Evolutionary conservation across 2,888 invertebrate species (phyloP), one percentile per base, ranked within the genome.

Genomic region (Caenorhabditis afra): DNA sequence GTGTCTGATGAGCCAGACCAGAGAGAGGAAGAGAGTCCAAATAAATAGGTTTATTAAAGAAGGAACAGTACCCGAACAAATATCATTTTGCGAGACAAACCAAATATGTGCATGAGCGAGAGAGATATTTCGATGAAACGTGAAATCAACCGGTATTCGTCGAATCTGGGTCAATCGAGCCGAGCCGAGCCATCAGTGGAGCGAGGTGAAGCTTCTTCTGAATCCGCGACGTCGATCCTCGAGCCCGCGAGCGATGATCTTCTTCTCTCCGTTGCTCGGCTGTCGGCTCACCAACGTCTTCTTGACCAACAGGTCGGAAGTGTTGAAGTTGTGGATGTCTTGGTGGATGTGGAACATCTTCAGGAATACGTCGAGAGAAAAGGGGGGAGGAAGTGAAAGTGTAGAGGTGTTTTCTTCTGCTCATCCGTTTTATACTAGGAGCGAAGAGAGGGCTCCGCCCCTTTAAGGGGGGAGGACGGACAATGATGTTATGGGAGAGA

Each of bases 341-440:
- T 71, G 71, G 37, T 66, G 66, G 57, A 78, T 78, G 29, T 78
- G 78, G 62, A 78, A 78, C 78, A 78, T 78, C 57, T 53, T 61
- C 3, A 49, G 11, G n/a, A 29, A 7, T 29, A 29, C 7, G 29
- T 29, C 29, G 29, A 49, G 22, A 39, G n/a, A 12, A 35, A 20
- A 5, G 20, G 39, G 18, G 41, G 47, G 3, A 45, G 23, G 29
- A 12, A 47, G 10, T 16, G 58, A 7, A 53, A 29, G 22, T n/a
- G 16, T n/a, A 11, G 10, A 16, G n/a, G n/a, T 5, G 18, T 18
- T 18, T 18, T 16, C 39, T 39, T 22, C 18, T 55, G 39, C 12
- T 39, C 20, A 41, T 49, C 49, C 22, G 20, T 49, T 59, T 23
- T 59, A 59, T 59, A 49, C 18, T 62, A 49, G 35, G 22, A 12